Conservation (phyloP, 2,797 vertebrate genomes). For the Melanotaenia trifasciata region DNA sequence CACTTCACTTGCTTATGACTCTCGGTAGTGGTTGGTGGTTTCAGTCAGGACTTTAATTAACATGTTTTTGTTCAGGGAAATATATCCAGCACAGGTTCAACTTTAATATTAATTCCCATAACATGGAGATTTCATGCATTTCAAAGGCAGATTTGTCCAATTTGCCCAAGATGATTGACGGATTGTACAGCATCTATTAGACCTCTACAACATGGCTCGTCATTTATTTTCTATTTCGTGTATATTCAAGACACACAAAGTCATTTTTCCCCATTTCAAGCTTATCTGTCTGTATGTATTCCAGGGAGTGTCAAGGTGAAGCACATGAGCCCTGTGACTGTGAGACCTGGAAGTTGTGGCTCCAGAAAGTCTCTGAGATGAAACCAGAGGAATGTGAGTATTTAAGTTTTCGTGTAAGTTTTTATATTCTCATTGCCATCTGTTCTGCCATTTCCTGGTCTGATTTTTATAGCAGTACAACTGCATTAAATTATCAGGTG, state of each 20-base stretch:
- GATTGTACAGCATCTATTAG: conserved; percentile 13
- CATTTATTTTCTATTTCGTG: conserved; percentile 9
- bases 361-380: conserved; percentile 96
- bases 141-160: conserved; percentile 22
- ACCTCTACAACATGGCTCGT: not conserved
- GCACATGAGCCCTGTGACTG: conserved; percentile 98
- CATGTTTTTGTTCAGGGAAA: conserved; percentile 24
- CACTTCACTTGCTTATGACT: conserved; percentile 23
- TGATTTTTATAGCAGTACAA: not conserved
- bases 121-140: conserved; percentile 2
- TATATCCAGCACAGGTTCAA: conserved; percentile 15
- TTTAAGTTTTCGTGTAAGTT: not conserved
- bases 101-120: conserved; percentile 17
- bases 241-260: not conserved
- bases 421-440: not conserved
- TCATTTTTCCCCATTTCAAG: not conserved
- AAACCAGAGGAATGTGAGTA: conserved; percentile 95
- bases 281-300: conserved; percentile 27
- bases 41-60: conserved; percentile 30
- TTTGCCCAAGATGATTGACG: not conserved
- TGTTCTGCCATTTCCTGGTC: not conserved
- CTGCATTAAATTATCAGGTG: not conserved
- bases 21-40: conserved; percentile 36
- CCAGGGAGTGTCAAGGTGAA: conserved; percentile 97
- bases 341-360: conserved; percentile 96